A percentile compares a stretch with the other conserved stretches of the same genome.
phyloP scores from a whole-genome alignment of 2,888 invertebrate genomes.

The Acrobasis suavella region DNA sequence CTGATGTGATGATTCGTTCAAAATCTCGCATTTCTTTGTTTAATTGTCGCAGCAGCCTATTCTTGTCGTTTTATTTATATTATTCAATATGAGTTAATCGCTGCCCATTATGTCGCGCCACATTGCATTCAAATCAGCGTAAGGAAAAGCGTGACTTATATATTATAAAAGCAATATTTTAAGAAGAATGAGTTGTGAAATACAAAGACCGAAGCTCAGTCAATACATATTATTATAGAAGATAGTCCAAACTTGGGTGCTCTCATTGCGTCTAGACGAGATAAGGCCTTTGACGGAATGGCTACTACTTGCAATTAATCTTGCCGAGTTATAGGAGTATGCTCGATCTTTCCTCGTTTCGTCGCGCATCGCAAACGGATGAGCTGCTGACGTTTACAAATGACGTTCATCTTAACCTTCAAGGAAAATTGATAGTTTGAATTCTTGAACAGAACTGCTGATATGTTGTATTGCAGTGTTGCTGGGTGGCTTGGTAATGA shows the following conservation, averaged over 20 bases:
- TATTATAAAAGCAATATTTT: background rate
- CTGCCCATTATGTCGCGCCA: background rate
- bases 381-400: conserved; percentile 28
- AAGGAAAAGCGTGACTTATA: conserved; percentile 1
- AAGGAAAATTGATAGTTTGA: conserved; percentile 19
- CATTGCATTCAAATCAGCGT: conserved; percentile 11
- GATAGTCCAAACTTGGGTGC: conserved; percentile 4
- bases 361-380: conserved; percentile 24
- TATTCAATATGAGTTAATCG: conserved; percentile 1
- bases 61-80: conserved; percentile 10
- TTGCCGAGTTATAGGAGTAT: conserved; percentile 24
- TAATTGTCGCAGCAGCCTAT: background rate
- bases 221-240: background rate
- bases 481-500: background rate
- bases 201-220: background rate
- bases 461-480: background rate
- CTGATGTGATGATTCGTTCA: background rate
- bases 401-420: conserved; percentile 30
- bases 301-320: conserved; percentile 37
- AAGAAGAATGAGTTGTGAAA: background rate
- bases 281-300: conserved; percentile 43
- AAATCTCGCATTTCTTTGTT: conserved; percentile 3
- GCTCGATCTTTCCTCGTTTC: conserved; percentile 29
- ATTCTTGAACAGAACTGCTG: background rate
- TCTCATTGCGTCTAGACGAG: conserved; percentile 43